Percentiles rank a stretch among this genome's conserved stretches.
Evolutionary conservation across 2,113 vertebrate genomes (phyloP).

Genomic region (Bufo gargarizans): DNA sequence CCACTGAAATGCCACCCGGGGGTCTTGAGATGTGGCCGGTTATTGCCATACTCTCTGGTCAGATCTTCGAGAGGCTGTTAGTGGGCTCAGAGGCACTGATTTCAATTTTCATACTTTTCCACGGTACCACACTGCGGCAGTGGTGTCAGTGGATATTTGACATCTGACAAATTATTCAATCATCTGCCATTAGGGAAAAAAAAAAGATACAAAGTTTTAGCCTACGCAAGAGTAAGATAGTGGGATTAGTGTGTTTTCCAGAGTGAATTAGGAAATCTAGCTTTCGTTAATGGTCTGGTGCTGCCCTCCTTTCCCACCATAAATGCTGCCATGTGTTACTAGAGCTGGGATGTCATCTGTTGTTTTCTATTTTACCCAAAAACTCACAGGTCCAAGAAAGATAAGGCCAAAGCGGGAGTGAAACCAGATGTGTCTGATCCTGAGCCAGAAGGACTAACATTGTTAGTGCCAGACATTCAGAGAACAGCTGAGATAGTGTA

Average conservation of each 20-base stretch:
- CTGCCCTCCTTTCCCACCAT: background rate
- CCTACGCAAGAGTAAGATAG: background rate
- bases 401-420: constrained; percentile 91
- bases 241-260: background rate
- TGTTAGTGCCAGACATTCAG: constrained; percentile 96
- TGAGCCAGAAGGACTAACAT: constrained; percentile 94
- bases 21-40: too few species aligned
- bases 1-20: too few species aligned
- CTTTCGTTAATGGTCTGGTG: background rate
- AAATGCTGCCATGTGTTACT: background rate
- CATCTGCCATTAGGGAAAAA: background rate
- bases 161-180: too few species aligned
- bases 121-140: too few species aligned
- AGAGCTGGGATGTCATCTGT: background rate
- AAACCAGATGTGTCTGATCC: constrained; percentile 90
- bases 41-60: too few species aligned
- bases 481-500: constrained; percentile 95
- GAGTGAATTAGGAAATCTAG: background rate
- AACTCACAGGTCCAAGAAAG: constrained; percentile 90
- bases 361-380: constrained; percentile 26
- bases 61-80: too few species aligned
- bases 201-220: background rate
- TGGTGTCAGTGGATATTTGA: too few species aligned
- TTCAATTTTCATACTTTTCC: too few species aligned
- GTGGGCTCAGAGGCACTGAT: too few species aligned